phyloP scores from a whole-genome alignment of 2,888 invertebrate genomes.

The Heterodera filipjevi region DNA sequence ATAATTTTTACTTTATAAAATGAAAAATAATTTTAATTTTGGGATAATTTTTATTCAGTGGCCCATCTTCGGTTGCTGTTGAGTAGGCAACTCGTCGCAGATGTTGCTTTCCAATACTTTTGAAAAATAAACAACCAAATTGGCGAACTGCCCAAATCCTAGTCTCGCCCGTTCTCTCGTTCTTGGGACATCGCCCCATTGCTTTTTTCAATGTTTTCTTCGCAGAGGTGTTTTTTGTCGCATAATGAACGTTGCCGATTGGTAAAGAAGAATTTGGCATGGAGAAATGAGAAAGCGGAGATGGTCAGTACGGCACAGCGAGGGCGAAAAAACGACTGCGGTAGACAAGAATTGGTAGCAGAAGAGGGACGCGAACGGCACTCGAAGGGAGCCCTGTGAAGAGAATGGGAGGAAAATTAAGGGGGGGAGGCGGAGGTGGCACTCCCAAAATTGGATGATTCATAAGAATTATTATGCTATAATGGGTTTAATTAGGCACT shows the following conservation, averaged over 20 bases:
- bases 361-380: background rate
- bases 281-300: background rate
- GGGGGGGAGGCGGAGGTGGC: too few relatives aligned
- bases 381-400: slow-evolving; percentile 15
- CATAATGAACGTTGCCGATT: slow-evolving; percentile 9
- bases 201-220: background rate
- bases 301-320: background rate
- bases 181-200: background rate
- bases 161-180: background rate
- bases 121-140: background rate
- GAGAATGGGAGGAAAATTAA: too few relatives aligned
- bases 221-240: background rate
- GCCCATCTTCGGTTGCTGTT: too few relatives aligned
- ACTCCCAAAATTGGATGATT: too few relatives aligned
- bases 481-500: background rate
- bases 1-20: background rate
- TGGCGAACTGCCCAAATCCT: background rate
- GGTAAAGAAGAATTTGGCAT: slow-evolving; percentile 10
- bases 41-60: too few relatives aligned
- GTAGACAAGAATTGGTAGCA: background rate
- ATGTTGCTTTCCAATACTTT: too few relatives aligned
- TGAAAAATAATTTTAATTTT: too few relatives aligned
- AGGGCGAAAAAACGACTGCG: background rate
- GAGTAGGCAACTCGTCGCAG: too few relatives aligned
- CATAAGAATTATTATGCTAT: background rate